Evolutionary conservation across 64 coral and sea anemone genomes (phyloP).

Genomic region (Orbicella faveolata): DNA sequence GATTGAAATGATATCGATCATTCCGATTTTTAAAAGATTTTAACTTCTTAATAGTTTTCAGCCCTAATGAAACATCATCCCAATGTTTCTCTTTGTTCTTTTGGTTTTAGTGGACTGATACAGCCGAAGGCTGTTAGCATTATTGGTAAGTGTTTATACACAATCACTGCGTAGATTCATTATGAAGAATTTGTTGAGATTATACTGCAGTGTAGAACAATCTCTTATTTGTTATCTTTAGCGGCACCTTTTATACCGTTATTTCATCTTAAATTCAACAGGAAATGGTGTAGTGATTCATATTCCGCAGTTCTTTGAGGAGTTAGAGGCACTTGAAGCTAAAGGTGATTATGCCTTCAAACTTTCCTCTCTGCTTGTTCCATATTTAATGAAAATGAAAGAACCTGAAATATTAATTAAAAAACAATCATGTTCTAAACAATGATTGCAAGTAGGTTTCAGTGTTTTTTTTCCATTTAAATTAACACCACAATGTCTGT

Average conservation of each 20-base stretch:
- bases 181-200: not conserved
- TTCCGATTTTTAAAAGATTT: not conserved
- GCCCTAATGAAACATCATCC: no score
- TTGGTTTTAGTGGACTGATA: constrained; percentile 72
- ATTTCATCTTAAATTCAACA: constrained; percentile 11
- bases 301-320: constrained; percentile 92
- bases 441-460: no score
- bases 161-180: not conserved
- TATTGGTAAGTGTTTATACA: constrained; percentile 71
- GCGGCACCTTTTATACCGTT: not conserved
- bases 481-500: no score
- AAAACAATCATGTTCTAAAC: no score
- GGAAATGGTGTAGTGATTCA: constrained; percentile 99
- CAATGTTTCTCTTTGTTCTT: not conserved
- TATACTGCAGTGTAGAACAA: not conserved
- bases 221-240: not conserved
- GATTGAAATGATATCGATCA: no score
- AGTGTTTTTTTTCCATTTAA: no score
- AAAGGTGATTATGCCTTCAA: constrained; percentile 69
- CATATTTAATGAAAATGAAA: not conserved
- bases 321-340: constrained; percentile 81
- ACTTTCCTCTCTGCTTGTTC: not conserved
- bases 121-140: constrained; percentile 85
- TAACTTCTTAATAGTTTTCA: not conserved
- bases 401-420: no score